Conservation (phyloP, 2,113 vertebrate genomes). For the Nothocercus julius region DNA sequence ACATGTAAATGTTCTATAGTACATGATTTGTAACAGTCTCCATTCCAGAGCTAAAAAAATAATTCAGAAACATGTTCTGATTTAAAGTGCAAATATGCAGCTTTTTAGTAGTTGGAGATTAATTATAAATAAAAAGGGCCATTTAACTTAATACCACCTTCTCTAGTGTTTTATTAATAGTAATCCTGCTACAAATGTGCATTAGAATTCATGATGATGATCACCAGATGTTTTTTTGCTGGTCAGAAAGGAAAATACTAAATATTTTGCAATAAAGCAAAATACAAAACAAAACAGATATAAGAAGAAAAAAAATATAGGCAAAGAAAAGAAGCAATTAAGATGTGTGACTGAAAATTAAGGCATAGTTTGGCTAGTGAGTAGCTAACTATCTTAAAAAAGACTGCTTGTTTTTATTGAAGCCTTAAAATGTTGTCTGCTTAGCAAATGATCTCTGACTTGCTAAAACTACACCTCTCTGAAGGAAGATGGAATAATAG, state of each 20-base stretch:
- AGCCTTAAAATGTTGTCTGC: slow-evolving; percentile 37
- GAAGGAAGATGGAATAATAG: background rate
- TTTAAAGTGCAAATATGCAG: background rate
- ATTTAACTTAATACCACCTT: slow-evolving; percentile 32
- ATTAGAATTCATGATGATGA: slow-evolving; percentile 22
- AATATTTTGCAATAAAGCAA: background rate
- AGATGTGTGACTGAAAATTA: slow-evolving; percentile 41
- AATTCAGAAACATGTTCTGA: background rate
- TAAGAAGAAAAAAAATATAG: slow-evolving; percentile 28
- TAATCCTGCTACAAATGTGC: background rate
- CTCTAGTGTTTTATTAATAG: slow-evolving; percentile 32
- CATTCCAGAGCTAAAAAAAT: background rate
- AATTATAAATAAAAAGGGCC: slow-evolving; percentile 19
- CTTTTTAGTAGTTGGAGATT: background rate
- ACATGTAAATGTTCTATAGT: background rate
- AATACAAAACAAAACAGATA: slow-evolving; percentile 37
- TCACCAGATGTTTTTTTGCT: slow-evolving; percentile 47
- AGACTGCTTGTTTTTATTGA: background rate
- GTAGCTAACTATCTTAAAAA: slow-evolving; percentile 33
- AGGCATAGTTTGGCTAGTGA: slow-evolving; percentile 34
- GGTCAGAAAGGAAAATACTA: slow-evolving; percentile 17
- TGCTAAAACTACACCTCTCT: slow-evolving; percentile 6
- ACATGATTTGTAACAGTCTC: background rate
- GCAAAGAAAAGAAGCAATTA: background rate
- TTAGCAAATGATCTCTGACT: slow-evolving; percentile 18